Evolutionary conservation across 2,113 vertebrate genomes (phyloP), one percentile per base, ranked within the genome.

Genomic region (Oreochromis spilurus): DNA sequence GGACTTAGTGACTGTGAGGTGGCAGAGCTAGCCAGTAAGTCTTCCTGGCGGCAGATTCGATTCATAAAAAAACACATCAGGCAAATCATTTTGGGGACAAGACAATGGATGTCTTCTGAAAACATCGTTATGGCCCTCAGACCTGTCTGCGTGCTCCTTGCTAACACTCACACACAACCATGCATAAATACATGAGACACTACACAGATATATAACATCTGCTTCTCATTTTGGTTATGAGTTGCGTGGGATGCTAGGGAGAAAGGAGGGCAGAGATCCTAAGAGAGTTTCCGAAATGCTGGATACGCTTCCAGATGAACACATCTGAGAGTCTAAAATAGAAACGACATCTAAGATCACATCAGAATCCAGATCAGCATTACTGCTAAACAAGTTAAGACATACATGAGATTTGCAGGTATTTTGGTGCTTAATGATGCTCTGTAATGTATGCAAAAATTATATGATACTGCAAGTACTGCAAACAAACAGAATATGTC

Each of bases 181-280:
- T 24, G 31, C 6, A 9, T 34, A 45, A 62, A 79, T 5, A 29
- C 72, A 65, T 5, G 52, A 57, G 31, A 38, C 48, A 50, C 43
- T 53, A 55, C 55, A 81, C 83, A 88, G 21, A 34, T n/a, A 54
- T 43, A 0, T 11, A 54, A 82, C 91, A 90, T 87, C 86, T 88
- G 88, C 72, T 90, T 87, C 82, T 90, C 34, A 45, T 90, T 87
- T 4, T 45, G 60, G n/a, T 52, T 58, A 4, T 72, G 52, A 45
- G 48, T 78, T 94, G 94, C 85, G 75, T 86, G 24, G 40, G 55
- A 84, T 48, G 81, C n/a, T 45, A 13, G 65, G 62, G 50, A 43
- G 13, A 75, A 75, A 79, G 31, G 12, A 21, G 50, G 5, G 31
- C 11, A 79, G 16, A 10, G 24, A 77, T 77, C 24, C 24, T 19